phyloP scores from a whole-genome alignment of 2,888 invertebrate species.

The Myopa testacea region DNA sequence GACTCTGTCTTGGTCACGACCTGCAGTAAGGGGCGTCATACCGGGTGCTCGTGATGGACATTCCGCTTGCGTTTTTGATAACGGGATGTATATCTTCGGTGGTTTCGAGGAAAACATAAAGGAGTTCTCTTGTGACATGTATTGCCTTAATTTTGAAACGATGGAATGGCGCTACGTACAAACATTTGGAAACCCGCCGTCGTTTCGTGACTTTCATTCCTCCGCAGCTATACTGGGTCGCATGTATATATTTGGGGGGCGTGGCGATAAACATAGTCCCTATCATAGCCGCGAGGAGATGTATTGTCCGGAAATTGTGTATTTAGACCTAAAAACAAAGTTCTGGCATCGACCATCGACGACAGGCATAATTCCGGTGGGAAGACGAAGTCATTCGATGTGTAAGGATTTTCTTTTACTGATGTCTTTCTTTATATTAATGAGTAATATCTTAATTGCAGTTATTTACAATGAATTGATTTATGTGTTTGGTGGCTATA shows the following conservation, averaged over 20 bases:
- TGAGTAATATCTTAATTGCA: conserved; percentile 66
- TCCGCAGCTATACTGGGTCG: conserved; percentile 80
- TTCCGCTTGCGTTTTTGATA: conserved; percentile 83
- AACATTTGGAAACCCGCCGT: conserved; percentile 75
- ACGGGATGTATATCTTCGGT: conserved; percentile 90
- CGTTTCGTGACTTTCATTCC: conserved; percentile 89
- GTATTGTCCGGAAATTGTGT: conserved; percentile 82
- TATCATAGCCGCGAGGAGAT: conserved; percentile 77
- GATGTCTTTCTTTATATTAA: background rate
- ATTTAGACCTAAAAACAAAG: conserved; percentile 78
- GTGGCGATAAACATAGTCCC: conserved; percentile 79
- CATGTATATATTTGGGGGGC: conserved; percentile 93
- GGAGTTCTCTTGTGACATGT: conserved; percentile 83
- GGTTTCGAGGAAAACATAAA: conserved; percentile 89
- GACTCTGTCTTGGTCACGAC: conserved; percentile 76
- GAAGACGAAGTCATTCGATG: conserved; percentile 90
- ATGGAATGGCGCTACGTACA: conserved; percentile 78
- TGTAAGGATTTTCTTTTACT: conserved; percentile 72
- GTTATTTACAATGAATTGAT: conserved; percentile 82
- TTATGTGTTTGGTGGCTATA: conserved; percentile 92
- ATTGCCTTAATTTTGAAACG: conserved; percentile 78
- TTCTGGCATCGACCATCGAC: conserved; percentile 77
- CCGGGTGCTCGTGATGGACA: conserved; percentile 93
- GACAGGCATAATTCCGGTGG: conserved; percentile 78
- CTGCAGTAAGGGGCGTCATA: conserved; percentile 75